These are phyloP conservation scores for Pseudomyrmex dendroicus DNA, from an alignment of 1,140 invertebrate species.

Conservation along the genomic window DNA sequence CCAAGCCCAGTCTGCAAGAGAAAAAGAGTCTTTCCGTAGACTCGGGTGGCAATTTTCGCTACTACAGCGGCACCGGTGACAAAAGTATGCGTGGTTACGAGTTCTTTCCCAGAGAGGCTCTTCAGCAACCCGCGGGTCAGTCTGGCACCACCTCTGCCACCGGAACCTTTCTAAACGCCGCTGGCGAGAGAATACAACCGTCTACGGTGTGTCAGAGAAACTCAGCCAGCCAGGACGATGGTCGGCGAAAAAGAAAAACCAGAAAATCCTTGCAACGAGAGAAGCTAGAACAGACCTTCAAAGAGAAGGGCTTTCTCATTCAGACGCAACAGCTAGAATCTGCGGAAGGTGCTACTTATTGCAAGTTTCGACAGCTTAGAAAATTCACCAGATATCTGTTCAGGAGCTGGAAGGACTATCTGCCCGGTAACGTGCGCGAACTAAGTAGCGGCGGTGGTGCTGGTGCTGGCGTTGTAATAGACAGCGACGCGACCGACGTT, in stretches of 20 bases:
- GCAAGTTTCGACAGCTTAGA: constrained; percentile 95
- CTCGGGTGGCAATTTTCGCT: constrained; percentile 93
- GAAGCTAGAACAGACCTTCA: constrained; percentile 95
- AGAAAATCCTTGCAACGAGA: constrained; percentile 93
- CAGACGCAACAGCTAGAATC: constrained; percentile 96
- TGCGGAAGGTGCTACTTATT: constrained; percentile 96
- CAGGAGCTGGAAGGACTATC: constrained; percentile 96
- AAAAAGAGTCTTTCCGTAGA: constrained; percentile 96
- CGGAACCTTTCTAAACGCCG: constrained; percentile 85
- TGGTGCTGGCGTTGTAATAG: constrained; percentile 46
- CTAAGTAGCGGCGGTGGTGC: constrained; percentile 74
- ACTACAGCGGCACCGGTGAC: constrained; percentile 91
- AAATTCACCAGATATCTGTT: constrained; percentile 97
- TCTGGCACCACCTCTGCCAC: constrained; percentile 83
- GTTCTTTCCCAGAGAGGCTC: constrained; percentile 89
- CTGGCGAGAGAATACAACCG: constrained; percentile 85
- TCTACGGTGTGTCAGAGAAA: constrained; percentile 74
- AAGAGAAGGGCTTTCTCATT: constrained; percentile 96
- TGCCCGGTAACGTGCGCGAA: constrained; percentile 91
- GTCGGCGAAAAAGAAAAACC: constrained; percentile 90
- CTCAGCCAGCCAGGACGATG: constrained; percentile 81
- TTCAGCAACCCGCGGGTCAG: constrained; percentile 86
- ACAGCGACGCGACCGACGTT: constrained; percentile 66
- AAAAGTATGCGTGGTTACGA: constrained; percentile 92
- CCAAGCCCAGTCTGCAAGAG: constrained; percentile 93